Conservation (phyloP, 2,888 invertebrate genomes). For the Oscheius sp. region DNA sequence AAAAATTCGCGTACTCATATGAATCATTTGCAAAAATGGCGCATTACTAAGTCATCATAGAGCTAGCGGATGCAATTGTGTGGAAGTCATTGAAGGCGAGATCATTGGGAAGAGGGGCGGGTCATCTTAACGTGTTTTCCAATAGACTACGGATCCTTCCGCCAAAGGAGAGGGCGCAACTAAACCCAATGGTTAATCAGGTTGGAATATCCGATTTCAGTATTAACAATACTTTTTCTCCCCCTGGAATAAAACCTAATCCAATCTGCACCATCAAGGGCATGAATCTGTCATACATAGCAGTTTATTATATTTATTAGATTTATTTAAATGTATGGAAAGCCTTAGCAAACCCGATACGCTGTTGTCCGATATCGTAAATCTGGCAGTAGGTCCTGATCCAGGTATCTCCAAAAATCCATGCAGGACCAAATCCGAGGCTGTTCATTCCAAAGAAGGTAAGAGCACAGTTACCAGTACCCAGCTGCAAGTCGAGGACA, state of each 20-base stretch:
- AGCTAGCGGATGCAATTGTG: constrained; percentile 2
- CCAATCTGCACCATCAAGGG: no score
- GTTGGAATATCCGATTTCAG: constrained; percentile 8
- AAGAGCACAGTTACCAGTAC: constrained; percentile 37
- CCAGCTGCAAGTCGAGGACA: constrained; percentile 58
- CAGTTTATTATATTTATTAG: neutral
- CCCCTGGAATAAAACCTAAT: no score
- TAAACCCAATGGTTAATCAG: constrained; percentile 12
- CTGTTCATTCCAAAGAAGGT: constrained; percentile 41
- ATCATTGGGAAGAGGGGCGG: constrained; percentile 18
- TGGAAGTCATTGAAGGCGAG: constrained; percentile 10
- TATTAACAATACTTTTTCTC: no score
- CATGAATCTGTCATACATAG: no score
- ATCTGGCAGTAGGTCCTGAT: constrained; percentile 57
- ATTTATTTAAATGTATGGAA: constrained; percentile 6
- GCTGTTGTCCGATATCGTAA: constrained; percentile 55
- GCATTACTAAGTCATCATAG: no score
- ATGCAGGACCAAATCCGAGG: constrained; percentile 49
- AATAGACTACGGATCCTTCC: constrained; percentile 3
- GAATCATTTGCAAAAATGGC: constrained; percentile 16
- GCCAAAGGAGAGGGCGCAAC: neutral
- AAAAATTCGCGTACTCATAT: constrained; percentile 9
- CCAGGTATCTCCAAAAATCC: constrained; percentile 54
- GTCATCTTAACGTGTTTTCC: constrained; percentile 14
- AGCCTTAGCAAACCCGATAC: constrained; percentile 51